phyloP scores from a whole-genome alignment of 2,113 vertebrate species.

The Pseudorasbora parva region DNA sequence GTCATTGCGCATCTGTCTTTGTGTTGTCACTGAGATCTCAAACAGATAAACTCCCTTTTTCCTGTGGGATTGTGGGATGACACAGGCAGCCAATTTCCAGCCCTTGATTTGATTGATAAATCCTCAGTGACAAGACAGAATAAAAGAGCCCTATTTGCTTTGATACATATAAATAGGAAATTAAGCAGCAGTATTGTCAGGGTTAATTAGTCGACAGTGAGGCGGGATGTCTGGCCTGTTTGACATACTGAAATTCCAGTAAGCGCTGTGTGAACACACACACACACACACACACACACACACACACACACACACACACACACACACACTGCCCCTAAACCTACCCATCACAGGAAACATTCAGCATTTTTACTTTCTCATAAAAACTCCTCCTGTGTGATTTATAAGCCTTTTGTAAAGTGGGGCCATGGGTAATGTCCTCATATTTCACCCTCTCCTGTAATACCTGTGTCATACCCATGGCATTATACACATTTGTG shows the following conservation, averaged over 20 bases:
- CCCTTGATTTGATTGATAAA: constrained; percentile 89
- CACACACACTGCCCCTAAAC: no score
- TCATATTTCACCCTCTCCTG: no score
- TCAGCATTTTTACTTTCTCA: no score
- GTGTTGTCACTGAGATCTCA: constrained; percentile 78
- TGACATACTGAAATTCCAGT: constrained; percentile 87
- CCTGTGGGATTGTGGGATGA: constrained; percentile 76
- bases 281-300: constrained; percentile 44
- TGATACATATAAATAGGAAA: constrained; percentile 90
- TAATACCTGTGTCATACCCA: no score
- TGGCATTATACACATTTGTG: no score
- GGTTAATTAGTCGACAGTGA: constrained; percentile 88
- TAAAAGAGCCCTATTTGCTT: constrained; percentile 81
- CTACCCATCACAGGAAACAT: no score
- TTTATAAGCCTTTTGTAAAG: no score
- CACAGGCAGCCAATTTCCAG: constrained; percentile 86
- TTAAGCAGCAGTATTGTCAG: constrained; percentile 92
- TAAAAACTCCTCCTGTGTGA: no score
- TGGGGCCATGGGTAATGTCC: no score
- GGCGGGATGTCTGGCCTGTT: constrained; percentile 80
- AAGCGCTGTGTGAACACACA: constrained; percentile 73
- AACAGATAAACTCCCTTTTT: constrained; percentile 80
- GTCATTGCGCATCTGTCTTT: constrained; percentile 79
- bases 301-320: constrained; percentile 55
- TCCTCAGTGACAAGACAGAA: constrained; percentile 86